phyloP scores from a whole-genome alignment of 2,797 vertebrate genomes.

The Anisognathus igniventris region DNA sequence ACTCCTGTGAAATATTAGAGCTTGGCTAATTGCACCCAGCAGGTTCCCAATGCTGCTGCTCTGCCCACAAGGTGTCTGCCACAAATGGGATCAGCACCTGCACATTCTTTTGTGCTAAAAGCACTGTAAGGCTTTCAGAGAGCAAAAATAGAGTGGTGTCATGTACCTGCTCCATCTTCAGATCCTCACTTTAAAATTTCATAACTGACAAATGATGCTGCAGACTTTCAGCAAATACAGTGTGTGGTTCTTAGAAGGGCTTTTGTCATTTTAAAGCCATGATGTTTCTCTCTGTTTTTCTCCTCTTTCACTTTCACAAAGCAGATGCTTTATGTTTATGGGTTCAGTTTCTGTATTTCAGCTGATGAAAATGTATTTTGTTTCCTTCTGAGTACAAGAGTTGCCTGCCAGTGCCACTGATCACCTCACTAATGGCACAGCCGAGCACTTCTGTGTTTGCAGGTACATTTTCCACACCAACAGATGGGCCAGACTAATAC shows the following conservation, averaged over 20 bases:
- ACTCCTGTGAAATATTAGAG: not conserved
- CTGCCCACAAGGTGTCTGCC: not conserved
- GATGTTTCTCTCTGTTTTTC: not conserved
- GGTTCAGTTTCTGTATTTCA: not conserved
- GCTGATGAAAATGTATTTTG: slow-evolving; percentile 14
- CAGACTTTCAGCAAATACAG: not conserved
- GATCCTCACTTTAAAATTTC: not conserved
- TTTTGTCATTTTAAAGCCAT: not conserved
- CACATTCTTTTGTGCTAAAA: not conserved
- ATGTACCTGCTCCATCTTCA: not conserved
- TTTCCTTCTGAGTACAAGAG: not conserved
- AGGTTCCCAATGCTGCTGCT: not conserved
- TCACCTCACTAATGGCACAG: not conserved
- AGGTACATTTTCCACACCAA: not conserved
- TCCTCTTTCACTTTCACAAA: not conserved
- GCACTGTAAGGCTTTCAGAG: not conserved
- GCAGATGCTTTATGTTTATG: slow-evolving; percentile 23
- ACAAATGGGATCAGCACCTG: not conserved
- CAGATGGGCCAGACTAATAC: not conserved
- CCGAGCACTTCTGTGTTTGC: not conserved
- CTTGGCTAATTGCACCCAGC: not conserved
- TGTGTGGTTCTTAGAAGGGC: not conserved
- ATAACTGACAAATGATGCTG: not conserved
- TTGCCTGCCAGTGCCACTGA: not conserved
- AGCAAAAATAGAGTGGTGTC: not conserved